phyloP scores from a whole-genome alignment of 2,113 vertebrate genomes.

The Podarcis raffonei region DNA sequence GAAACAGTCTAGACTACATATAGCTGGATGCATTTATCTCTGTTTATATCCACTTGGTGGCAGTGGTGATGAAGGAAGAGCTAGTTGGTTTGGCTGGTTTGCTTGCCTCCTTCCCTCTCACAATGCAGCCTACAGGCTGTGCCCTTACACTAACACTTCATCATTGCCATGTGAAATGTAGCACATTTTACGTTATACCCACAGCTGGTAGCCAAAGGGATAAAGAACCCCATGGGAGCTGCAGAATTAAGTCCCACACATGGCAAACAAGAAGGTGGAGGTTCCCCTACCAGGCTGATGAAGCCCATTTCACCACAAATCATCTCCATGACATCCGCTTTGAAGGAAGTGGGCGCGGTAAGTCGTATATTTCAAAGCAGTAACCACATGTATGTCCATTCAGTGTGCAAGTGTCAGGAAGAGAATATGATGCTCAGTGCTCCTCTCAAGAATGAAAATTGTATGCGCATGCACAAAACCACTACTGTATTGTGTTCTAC shows the following conservation, averaged over 20 bases:
- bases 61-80: too few species aligned
- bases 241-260: slow-evolving; percentile 57
- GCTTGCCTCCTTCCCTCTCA: too few species aligned
- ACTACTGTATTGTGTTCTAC: not conserved
- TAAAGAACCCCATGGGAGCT: slow-evolving; percentile 74
- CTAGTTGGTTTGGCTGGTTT: too few species aligned
- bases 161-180: too few species aligned
- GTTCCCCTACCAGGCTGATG: slow-evolving; percentile 70
- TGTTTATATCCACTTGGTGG: too few species aligned
- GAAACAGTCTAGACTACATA: too few species aligned
- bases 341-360: slow-evolving; percentile 93
- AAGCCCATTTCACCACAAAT: slow-evolving; percentile 70
- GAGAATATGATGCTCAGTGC: not conserved
- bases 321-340: slow-evolving; percentile 93
- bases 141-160: too few species aligned
- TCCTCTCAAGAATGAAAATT: not conserved
- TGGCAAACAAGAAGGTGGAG: slow-evolving; percentile 69
- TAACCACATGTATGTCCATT: not conserved
- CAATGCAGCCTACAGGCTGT: too few species aligned
- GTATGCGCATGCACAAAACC: too few species aligned
- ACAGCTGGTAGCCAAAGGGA: slow-evolving; percentile 84
- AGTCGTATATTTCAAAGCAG: slow-evolving; percentile 63
- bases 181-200: not conserved
- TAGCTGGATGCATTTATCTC: too few species aligned
- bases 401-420: not conserved